Conservation (phyloP, 2,888 invertebrate genomes). For the Lepeophtheirus nordmannii region DNA sequence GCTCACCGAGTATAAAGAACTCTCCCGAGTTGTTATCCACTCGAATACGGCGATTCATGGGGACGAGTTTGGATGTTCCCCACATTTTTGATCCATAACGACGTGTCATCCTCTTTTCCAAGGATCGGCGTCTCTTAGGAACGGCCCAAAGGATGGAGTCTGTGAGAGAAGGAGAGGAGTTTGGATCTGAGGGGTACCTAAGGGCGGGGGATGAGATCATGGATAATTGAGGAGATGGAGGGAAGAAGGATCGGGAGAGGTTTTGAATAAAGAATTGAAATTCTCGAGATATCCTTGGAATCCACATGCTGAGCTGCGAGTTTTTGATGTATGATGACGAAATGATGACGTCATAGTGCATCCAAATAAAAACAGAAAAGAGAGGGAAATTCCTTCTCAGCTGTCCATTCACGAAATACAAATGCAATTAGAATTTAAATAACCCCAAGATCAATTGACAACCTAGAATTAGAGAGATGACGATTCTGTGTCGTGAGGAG, state of each 20-base stretch:
- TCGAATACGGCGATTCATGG: conserved; percentile 41
- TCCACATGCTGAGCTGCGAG: background rate
- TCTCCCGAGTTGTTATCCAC: conserved; percentile 17
- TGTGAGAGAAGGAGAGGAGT: background rate
- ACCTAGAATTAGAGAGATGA: background rate
- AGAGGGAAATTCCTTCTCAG: no score
- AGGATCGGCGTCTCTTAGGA: conserved; percentile 56
- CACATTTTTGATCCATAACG: conserved; percentile 54
- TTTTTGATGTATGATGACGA: no score
- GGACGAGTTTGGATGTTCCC: conserved; percentile 47
- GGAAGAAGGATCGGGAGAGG: background rate
- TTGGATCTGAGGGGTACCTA: no score
- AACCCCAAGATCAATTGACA: no score
- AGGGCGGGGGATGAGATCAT: no score
- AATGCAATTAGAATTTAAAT: no score
- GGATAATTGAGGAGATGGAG: no score
- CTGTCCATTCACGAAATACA: no score
- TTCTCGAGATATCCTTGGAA: background rate
- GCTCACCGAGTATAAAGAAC: conserved; percentile 24
- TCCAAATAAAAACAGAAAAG: no score
- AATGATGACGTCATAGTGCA: no score
- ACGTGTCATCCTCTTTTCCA: conserved; percentile 55
- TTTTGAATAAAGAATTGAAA: background rate
- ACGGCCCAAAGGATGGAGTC: conserved; percentile 66
- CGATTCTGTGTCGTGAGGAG: background rate